Conservation (phyloP, 2,797 vertebrate genomes). For the Columba guinea region DNA sequence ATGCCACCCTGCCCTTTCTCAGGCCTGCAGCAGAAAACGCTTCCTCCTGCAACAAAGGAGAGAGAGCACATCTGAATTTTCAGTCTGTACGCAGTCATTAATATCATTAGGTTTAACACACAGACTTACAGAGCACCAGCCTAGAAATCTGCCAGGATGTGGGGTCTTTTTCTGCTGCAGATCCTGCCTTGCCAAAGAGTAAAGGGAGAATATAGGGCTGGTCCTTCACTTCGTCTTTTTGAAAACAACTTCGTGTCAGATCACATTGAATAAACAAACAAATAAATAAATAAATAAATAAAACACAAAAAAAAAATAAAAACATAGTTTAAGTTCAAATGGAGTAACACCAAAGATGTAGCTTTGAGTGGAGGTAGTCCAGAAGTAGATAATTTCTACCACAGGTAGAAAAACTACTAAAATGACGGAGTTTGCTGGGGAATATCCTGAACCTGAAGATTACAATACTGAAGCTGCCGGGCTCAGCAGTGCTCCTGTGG, state of each 20-base stretch:
- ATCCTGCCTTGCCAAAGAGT: not conserved
- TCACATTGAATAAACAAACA: rapidly evolving
- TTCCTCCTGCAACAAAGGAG: constrained; percentile 53
- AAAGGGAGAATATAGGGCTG: not conserved
- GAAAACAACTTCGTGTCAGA: not conserved
- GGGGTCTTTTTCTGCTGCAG: not conserved
- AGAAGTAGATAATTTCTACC: not conserved
- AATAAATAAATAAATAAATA: not conserved
- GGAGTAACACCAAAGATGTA: not conserved
- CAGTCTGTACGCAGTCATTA: not conserved
- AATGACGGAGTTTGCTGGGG: not conserved
- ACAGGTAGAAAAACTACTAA: not conserved
- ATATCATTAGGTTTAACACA: not conserved
- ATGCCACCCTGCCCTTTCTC: constrained; percentile 53
- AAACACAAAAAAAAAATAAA: not conserved
- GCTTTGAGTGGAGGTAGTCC: not conserved
- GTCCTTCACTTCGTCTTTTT: not conserved
- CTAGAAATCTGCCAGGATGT: not conserved
- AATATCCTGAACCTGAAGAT: not conserved
- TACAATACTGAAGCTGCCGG: not conserved
- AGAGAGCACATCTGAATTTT: not conserved
- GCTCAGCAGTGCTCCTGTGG: not conserved
- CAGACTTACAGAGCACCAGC: not conserved
- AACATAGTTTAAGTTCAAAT: not conserved
- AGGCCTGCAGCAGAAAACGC: not conserved